phyloP scores from a whole-genome alignment of 2,888 invertebrate species.

The Hydraecia micacea region DNA sequence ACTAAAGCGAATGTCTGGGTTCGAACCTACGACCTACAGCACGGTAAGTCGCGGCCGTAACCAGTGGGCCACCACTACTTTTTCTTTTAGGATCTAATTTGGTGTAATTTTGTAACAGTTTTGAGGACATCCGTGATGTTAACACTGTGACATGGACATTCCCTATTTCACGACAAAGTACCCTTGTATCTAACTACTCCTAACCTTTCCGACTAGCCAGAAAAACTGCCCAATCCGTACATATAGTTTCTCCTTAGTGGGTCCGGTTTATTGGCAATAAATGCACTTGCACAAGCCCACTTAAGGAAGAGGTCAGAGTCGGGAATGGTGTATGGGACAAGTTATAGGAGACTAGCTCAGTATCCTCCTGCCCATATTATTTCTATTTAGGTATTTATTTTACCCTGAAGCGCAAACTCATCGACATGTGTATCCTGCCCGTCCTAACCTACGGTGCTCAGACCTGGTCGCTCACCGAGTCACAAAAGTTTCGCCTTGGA shows the following conservation, averaged over 20 bases:
- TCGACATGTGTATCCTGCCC: too few species aligned
- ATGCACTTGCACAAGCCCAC: constrained; percentile 82
- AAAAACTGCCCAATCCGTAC: constrained; percentile 63
- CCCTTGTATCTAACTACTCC: constrained; percentile 13
- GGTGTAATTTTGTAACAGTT: background rate
- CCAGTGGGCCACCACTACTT: background rate
- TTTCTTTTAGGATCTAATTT: background rate
- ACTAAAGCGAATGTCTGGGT: background rate
- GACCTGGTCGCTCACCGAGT: too few species aligned
- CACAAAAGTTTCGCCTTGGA: too few species aligned
- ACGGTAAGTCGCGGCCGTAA: background rate
- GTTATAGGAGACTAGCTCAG: constrained; percentile 19
- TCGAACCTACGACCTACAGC: background rate
- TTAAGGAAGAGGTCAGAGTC: constrained; percentile 77
- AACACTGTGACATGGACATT: background rate
- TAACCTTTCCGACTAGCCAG: constrained; percentile 53
- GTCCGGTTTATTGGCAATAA: constrained; percentile 84
- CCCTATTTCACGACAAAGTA: background rate
- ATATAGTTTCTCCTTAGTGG: constrained; percentile 73
- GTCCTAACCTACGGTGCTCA: too few species aligned
- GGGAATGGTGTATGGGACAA: constrained; percentile 62
- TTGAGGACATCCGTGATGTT: background rate
- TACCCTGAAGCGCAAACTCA: too few species aligned
- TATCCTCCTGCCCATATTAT: background rate
- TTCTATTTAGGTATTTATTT: too few species aligned